These are phyloP conservation scores for Drosophila micromelanica DNA, from an alignment of 1,140 invertebrate species.

Conservation along the genomic window DNA sequence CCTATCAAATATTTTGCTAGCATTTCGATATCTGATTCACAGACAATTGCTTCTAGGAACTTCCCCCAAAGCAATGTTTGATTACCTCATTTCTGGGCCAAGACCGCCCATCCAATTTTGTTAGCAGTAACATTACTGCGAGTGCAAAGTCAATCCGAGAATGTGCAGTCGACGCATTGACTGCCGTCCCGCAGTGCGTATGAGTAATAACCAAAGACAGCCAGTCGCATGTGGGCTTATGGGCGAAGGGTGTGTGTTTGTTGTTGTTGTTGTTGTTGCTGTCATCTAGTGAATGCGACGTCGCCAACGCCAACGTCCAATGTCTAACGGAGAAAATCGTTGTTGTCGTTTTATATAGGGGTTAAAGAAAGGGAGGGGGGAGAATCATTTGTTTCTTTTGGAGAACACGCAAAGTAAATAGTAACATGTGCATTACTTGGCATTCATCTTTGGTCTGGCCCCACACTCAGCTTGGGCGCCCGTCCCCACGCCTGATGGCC, in stretches of 20 bases:
- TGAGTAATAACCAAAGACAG: conserved; percentile 67
- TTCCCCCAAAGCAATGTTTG: conserved; percentile 42
- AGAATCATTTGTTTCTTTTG: conserved; percentile 61
- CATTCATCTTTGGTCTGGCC: conserved; percentile 58
- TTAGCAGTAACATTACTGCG: conserved; percentile 43
- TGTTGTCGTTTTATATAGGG: conserved; percentile 14
- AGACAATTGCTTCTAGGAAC: conserved; percentile 52
- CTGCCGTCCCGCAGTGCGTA: conserved; percentile 67
- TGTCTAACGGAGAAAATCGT: conserved; percentile 2
- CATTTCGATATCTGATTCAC: conserved; percentile 37
- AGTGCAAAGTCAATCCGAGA: conserved; percentile 39
- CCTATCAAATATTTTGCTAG: conserved; percentile 37
- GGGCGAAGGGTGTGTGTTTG: no score
- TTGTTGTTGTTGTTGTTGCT: conserved; percentile 33
- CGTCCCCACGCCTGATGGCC: background rate
- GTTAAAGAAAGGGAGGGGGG: background rate
- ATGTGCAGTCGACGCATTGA: conserved; percentile 58
- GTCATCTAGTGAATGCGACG: conserved; percentile 58
- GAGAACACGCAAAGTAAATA: conserved; percentile 76
- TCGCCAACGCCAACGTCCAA: conserved; percentile 57
- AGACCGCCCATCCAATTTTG: background rate
- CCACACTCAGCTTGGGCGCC: background rate
- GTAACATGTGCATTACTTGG: conserved; percentile 81
- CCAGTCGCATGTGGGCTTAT: conserved; percentile 17
- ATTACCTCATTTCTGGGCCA: conserved; percentile 65